Base-by-base conservation (phyloP, 1,140 invertebrate species). In the Aphidius gifuensis region DNA sequence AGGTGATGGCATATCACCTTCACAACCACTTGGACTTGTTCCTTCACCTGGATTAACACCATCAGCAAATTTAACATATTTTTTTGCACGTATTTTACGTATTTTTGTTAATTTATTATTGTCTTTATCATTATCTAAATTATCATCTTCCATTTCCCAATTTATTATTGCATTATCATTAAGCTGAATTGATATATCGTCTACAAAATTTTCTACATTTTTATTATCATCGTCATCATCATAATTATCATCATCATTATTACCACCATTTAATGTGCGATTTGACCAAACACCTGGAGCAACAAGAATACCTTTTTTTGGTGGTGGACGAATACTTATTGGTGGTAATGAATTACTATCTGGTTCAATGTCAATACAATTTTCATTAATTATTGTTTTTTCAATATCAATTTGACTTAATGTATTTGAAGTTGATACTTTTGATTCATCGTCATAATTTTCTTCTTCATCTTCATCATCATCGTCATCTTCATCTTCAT, bases 1-100 rank as follows among this genome's bases (percentile, higher is more conserved):
- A 11, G 87, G 85, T 3, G 86, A 87, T 6, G 83, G 81, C 69
- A 87, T 81, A 57, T 87, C 86, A 3, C 78, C 79, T 68, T 88
- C 86, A 4, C 85, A 85, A 9, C 84, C 86, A 42, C 85, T 86
- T 0, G 85, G 83, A 64, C 85, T 86, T 2, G 86, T 87, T 0
- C 87, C 87, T 66, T 87, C 85, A 0, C 87, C 87, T n/a, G 87
- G 87, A 61, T 80, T 77, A 21, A 88, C 76, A 32, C 85, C 86
- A 74, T 88, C 86, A 5, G 86, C 85, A 69, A 88, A 88, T 68
- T 85, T 83, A 0, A 88, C 87, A 8, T 71, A 77, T 66, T 87
- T 85, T 21, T 59, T 64, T 55, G 51, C 49, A 44, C 58, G 55
- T 7, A 50, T 48, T 58, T 44, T 59, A 44, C 58, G 55, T 7